A percentile compares a stretch with the other conserved stretches of the same genome.
These are phyloP conservation scores for Melanotaenia trifasciata DNA, from an alignment of 2,797 vertebrate genomes.

Conservation along the genomic window DNA sequence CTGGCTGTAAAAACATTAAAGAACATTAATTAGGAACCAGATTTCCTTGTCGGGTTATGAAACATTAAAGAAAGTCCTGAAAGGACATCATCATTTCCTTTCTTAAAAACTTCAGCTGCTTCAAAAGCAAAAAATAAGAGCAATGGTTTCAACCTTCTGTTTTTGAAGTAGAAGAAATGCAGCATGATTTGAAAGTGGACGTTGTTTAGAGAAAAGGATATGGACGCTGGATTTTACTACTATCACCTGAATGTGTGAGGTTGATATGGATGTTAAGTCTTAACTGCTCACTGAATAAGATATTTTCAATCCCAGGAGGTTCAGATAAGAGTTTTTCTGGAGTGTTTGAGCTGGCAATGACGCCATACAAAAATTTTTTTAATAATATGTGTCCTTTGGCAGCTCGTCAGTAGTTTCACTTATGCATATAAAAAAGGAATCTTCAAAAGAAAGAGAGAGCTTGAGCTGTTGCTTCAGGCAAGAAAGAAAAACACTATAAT, in stretches of 20 bases:
- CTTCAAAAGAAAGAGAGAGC: neutral
- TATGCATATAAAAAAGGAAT: neutral
- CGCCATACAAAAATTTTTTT: neutral
- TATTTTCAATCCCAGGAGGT: neutral
- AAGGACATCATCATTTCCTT: neutral
- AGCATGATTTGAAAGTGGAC: too few relatives aligned
- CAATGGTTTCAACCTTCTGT: too few relatives aligned
- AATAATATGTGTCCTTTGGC: neutral
- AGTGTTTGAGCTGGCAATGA: too few relatives aligned
- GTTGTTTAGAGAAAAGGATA: too few relatives aligned
- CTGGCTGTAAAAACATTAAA: neutral
- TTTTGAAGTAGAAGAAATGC: too few relatives aligned
- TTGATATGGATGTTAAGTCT: neutral
- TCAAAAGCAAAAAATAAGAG: too few relatives aligned
- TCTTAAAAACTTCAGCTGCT: too few relatives aligned
- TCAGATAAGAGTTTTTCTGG: neutral
- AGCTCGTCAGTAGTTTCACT: neutral
- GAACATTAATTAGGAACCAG: neutral
- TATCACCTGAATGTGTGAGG: too few relatives aligned
- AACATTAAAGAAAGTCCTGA: neutral
- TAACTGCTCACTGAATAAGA: neutral
- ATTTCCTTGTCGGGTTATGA: neutral
- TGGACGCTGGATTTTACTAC: too few relatives aligned
- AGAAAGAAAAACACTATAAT: conserved; percentile 26
- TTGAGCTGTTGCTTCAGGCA: neutral